These are phyloP conservation scores for Thaumatotibia leucotreta DNA, from an alignment of 1,140 invertebrate species.

Conservation along the genomic window DNA sequence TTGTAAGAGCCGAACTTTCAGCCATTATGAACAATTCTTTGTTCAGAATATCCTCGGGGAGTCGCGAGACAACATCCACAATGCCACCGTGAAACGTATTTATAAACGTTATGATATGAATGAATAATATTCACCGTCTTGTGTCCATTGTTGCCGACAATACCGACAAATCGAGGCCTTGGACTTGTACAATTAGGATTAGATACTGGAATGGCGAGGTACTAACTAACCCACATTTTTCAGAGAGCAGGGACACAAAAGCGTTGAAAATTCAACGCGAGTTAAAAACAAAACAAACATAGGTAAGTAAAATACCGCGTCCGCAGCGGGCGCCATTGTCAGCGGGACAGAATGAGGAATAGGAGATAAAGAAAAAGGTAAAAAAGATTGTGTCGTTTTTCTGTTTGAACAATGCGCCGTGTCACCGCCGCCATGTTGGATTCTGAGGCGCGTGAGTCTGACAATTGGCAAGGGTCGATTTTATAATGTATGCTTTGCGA, in stretches of 20 bases:
- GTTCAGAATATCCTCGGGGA: slow-evolving; percentile 63
- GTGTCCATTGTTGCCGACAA: slow-evolving; percentile 41
- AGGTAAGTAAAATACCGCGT: slow-evolving; percentile 60
- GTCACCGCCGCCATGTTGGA: slow-evolving; percentile 65
- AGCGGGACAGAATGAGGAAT: slow-evolving; percentile 31
- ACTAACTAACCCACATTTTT: neutral
- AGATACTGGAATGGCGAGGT: slow-evolving; percentile 41
- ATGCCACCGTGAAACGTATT: slow-evolving; percentile 64
- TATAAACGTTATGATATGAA: slow-evolving; percentile 72
- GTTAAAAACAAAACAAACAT: slow-evolving; percentile 38
- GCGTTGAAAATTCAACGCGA: slow-evolving; percentile 15
- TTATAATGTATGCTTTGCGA: slow-evolving; percentile 13
- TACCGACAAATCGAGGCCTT: slow-evolving; percentile 46
- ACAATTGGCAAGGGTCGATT: slow-evolving; percentile 19
- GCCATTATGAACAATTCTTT: slow-evolving; percentile 59
- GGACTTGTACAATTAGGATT: slow-evolving; percentile 60
- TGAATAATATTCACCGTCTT: slow-evolving; percentile 53
- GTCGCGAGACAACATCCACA: slow-evolving; percentile 50
- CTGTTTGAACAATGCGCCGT: slow-evolving; percentile 66
- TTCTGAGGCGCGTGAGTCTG: slow-evolving; percentile 29
- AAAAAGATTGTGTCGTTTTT: slow-evolving; percentile 63
- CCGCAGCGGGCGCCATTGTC: slow-evolving; percentile 60
- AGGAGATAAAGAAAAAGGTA: slow-evolving; percentile 63
- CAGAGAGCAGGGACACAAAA: slow-evolving; percentile 13
- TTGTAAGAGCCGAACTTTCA: slow-evolving; percentile 46